A percentile compares a stretch with the other conserved stretches of the same genome.
Conservation (phyloP, 2,797 vertebrate species). For the Paramormyrops hopkinsi region DNA sequence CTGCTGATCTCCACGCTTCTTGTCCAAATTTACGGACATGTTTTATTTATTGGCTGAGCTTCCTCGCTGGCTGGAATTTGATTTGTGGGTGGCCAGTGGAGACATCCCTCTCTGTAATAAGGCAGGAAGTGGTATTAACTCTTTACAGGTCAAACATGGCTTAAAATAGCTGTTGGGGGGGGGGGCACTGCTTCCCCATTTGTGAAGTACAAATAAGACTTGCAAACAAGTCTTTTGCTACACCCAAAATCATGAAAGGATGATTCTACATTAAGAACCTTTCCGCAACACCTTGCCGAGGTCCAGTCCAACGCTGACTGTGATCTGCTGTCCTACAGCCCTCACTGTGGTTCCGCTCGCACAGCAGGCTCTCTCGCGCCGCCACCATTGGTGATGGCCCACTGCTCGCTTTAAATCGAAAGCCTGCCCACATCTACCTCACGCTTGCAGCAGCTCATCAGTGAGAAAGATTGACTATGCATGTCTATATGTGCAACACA, state of each 20-base stretch:
- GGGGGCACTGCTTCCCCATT: neutral
- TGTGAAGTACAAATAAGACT: neutral
- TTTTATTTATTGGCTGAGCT: conserved; percentile 10
- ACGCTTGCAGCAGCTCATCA: neutral
- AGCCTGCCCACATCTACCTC: neutral
- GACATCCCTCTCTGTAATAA: neutral
- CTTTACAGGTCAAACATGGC: neutral
- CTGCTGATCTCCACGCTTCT: conserved; percentile 15
- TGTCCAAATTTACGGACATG: conserved; percentile 17
- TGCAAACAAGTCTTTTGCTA: neutral
- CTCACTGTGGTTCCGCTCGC: neutral
- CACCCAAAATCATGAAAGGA: neutral
- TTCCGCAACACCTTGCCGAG: neutral
- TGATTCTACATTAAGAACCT: neutral
- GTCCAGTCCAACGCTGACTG: neutral
- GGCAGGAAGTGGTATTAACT: neutral
- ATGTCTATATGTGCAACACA: conserved; percentile 52
- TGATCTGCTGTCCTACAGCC: neutral
- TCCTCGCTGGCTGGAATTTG: neutral
- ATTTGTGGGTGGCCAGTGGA: neutral
- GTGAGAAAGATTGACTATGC: neutral
- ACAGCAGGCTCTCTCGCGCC: neutral
- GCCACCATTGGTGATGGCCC: neutral
- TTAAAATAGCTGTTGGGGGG: neutral
- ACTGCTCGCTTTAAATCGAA: neutral